phyloP scores from a whole-genome alignment of 2,797 vertebrate species.

The Threskiornis aethiopicus region DNA sequence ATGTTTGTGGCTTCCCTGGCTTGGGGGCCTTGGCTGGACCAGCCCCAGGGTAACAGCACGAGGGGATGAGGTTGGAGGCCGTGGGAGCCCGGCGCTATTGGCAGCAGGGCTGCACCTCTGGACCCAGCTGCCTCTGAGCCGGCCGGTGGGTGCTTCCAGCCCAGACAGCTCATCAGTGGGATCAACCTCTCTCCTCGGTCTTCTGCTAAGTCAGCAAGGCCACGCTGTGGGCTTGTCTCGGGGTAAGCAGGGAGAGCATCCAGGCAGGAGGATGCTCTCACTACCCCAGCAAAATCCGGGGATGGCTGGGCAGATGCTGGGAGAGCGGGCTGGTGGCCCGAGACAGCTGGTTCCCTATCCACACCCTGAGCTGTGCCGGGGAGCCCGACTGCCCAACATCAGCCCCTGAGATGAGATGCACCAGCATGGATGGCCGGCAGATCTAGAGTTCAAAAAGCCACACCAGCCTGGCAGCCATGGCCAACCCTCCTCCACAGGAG shows the following conservation, averaged over 20 bases:
- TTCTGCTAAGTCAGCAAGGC: neutral
- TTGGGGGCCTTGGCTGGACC: neutral
- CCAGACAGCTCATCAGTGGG: neutral
- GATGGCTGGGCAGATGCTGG: neutral
- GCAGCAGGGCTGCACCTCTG: neutral
- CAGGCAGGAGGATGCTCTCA: neutral
- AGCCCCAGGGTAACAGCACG: neutral
- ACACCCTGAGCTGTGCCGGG: rapidly evolving
- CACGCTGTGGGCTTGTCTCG: rapidly evolving
- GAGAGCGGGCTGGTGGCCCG: neutral
- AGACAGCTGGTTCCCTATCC: neutral
- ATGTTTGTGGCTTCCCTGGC: neutral
- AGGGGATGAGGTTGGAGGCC: neutral
- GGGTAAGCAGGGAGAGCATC: neutral
- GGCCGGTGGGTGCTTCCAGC: neutral
- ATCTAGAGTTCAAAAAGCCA: neutral
- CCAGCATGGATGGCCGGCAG: neutral
- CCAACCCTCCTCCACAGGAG: neutral
- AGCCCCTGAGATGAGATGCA: neutral
- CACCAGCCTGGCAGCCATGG: neutral
- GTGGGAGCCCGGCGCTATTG: rapidly evolving
- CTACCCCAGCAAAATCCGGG: neutral
- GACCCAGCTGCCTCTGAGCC: neutral
- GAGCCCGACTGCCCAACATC: neutral
- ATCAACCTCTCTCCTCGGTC: neutral